These are phyloP conservation scores for Henricia sp. DNA, from an alignment of 53 echinoderm and acorn worm genomes.

Conservation along the genomic window DNA sequence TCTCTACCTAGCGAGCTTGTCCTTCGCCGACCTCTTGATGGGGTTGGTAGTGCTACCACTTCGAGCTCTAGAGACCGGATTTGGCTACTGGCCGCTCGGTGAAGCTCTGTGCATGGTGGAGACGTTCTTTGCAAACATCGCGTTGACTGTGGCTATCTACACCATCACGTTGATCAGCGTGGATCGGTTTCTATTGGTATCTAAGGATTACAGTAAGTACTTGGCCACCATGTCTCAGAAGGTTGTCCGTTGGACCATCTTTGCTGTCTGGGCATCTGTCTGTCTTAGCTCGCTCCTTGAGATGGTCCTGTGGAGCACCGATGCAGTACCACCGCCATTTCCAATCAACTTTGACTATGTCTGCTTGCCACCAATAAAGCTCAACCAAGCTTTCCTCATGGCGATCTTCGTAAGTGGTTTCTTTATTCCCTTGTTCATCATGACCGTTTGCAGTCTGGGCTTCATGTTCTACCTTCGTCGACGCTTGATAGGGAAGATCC, in stretches of 20 bases:
- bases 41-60: slow-evolving; percentile 26
- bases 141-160: slow-evolving; percentile 23
- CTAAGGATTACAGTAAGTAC: slow-evolving; percentile 34
- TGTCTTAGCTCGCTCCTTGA: neutral
- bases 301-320: slow-evolving; percentile 26
- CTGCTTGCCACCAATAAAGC: slow-evolving; percentile 40
- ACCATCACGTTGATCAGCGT: slow-evolving; percentile 39
- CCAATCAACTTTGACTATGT: slow-evolving; percentile 15
- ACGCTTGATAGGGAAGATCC: slow-evolving; percentile 38
- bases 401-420: slow-evolving; percentile 26
- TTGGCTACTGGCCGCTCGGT: slow-evolving; percentile 36
- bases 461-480: slow-evolving; percentile 37
- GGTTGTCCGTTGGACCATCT: neutral
- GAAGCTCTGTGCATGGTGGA: slow-evolving; percentile 20
- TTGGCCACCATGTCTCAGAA: neutral
- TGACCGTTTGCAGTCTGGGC: slow-evolving; percentile 27
- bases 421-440: slow-evolving; percentile 25
- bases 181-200: slow-evolving; percentile 19
- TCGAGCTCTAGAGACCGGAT: slow-evolving; percentile 23
- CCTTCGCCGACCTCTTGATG: slow-evolving; percentile 29
- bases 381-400: slow-evolving; percentile 6
- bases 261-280: neutral
- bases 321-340: neutral
- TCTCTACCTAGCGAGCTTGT: slow-evolving; percentile 28
- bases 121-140: slow-evolving; percentile 35